Evolutionary conservation across 2,113 vertebrate species (phyloP).

Genomic region (Oncorhynchus tshawytscha): DNA sequence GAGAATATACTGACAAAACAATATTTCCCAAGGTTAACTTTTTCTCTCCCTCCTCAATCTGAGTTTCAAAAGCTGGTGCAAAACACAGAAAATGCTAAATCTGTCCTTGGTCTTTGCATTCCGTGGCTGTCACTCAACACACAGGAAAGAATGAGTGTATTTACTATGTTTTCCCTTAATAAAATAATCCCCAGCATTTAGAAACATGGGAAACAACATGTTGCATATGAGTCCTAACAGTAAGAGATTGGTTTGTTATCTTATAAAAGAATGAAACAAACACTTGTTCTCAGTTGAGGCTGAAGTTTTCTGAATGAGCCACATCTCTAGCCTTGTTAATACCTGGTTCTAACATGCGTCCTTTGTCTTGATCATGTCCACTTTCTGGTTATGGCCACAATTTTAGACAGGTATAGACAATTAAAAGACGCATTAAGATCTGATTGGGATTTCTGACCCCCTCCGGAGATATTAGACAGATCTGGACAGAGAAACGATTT

Average conservation of each 20-base stretch:
- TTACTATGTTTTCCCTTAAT: not conserved
- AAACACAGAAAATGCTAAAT: not conserved
- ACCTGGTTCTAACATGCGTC: too few species aligned
- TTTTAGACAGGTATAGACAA: too few species aligned
- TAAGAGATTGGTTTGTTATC: too few species aligned
- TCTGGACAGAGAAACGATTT: too few species aligned
- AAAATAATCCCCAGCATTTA: not conserved
- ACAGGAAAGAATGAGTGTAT: not conserved
- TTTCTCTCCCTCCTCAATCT: not conserved
- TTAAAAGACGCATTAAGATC: too few species aligned
- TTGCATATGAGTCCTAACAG: not conserved
- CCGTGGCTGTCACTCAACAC: not conserved
- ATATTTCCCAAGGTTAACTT: conserved; percentile 8
- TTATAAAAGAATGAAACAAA: not conserved
- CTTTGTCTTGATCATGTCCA: too few species aligned
- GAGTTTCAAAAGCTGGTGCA: conserved; percentile 4
- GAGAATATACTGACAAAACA: not conserved
- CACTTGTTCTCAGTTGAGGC: too few species aligned
- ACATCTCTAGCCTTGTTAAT: not conserved
- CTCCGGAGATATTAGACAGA: too few species aligned
- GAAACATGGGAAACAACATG: not conserved
- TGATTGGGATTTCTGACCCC: too few species aligned
- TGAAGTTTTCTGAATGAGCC: too few species aligned
- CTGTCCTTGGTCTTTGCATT: not conserved
- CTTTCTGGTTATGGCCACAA: too few species aligned